Evolutionary conservation across 2,113 vertebrate genomes (phyloP).

Genomic region (Rhineura floridana): DNA sequence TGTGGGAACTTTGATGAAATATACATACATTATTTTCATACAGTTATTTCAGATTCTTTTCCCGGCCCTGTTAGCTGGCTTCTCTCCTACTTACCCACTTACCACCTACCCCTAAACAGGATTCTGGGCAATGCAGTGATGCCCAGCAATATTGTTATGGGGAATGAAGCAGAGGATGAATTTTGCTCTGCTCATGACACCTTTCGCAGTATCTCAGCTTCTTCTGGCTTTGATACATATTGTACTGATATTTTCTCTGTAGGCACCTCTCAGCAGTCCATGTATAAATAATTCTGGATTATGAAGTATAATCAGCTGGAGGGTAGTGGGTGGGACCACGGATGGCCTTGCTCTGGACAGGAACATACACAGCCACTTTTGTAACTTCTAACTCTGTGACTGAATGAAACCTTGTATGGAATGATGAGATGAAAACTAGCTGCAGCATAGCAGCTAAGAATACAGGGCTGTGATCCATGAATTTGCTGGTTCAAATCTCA

Average conservation of each 20-base stretch:
- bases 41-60: neutral
- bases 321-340: neutral
- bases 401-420: neutral
- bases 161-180: neutral
- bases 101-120: neutral
- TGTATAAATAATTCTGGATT: neutral
- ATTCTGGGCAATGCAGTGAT: neutral
- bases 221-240: neutral
- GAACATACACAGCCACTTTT: neutral
- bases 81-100: neutral
- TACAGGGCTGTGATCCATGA: neutral
- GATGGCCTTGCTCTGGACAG: neutral
- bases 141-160: neutral
- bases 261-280: neutral
- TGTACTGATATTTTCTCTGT: neutral
- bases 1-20: neutral
- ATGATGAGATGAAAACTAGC: neutral
- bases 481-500: no score
- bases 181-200: neutral
- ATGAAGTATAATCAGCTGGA: neutral
- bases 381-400: neutral
- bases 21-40: neutral
- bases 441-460: neutral
- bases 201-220: no score
- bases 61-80: neutral